Percentiles rank a stretch among this genome's conserved stretches.
Conservation (phyloP, 2,113 vertebrate genomes). For the Macquaria ambigua region DNA sequence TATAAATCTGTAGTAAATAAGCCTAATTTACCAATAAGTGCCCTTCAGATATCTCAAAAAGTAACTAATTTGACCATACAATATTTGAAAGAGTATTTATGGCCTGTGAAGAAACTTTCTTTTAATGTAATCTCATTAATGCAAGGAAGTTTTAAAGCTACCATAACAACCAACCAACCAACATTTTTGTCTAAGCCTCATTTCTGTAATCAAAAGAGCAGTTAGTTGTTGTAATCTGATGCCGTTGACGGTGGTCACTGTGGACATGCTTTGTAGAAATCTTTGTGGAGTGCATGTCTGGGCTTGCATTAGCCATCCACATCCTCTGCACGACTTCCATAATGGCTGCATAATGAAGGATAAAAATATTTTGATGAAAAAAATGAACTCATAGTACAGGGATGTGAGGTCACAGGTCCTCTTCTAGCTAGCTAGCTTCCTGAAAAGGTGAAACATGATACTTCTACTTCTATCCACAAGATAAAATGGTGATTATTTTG, state of each 20-base stretch:
- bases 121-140: not conserved
- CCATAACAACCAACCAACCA: not conserved
- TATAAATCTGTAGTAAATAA: not conserved
- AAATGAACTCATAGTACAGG: too few relatives aligned
- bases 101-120: not conserved
- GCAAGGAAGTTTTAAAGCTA: not conserved
- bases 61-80: not conserved
- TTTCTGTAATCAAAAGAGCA: not conserved
- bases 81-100: too few relatives aligned
- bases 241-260: not conserved
- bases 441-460: not conserved
- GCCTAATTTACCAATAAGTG: not conserved
- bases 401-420: not conserved
- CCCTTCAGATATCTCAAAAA: not conserved
- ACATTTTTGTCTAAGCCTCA: not conserved
- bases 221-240: constrained; percentile 26
- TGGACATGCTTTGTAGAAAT: not conserved
- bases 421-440: not conserved
- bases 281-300: not conserved
- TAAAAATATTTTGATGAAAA: not conserved
- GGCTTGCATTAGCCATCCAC: not conserved
- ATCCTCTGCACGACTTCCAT: not conserved
- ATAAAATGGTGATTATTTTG: not conserved
- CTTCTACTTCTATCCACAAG: not conserved
- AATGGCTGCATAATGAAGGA: not conserved